Conservation (phyloP, 2,113 vertebrate species). For the Leucopternis melanops region DNA sequence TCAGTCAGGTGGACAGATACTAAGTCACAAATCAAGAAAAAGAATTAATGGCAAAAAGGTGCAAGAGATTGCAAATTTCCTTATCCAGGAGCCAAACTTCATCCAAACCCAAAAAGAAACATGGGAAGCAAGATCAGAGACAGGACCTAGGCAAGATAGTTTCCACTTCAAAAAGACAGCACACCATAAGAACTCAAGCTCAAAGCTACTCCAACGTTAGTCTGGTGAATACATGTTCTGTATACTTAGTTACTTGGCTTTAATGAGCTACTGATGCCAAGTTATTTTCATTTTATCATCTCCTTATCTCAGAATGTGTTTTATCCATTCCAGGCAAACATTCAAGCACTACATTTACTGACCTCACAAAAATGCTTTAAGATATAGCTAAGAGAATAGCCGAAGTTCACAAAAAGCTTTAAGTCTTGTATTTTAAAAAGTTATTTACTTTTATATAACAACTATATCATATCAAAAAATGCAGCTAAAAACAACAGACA, state of each 20-base stretch:
- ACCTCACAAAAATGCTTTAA: not conserved
- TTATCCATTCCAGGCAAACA: not conserved
- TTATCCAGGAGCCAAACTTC: not conserved
- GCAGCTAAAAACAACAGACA: not conserved
- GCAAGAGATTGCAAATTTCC: not conserved
- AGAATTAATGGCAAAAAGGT: not conserved
- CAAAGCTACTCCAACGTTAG: not conserved
- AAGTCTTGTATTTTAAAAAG: not conserved
- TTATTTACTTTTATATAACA: not conserved
- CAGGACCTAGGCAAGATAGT: not conserved
- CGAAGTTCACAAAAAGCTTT: not conserved
- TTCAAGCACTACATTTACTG: not conserved
- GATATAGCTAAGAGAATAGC: not conserved
- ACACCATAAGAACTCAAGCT: not conserved
- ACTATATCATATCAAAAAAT: not conserved
- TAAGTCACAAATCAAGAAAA: not conserved
- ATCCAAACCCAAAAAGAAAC: not conserved
- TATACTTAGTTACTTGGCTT: not conserved
- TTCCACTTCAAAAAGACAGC: not conserved
- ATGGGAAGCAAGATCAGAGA: not conserved
- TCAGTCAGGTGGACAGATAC: not conserved
- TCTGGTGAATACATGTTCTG: not conserved
- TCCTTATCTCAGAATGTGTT: not conserved
- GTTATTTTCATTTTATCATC: not conserved
- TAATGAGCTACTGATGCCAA: not conserved